phyloP scores from a whole-genome alignment of 2,888 invertebrate genomes.

The Chesias legatella region DNA sequence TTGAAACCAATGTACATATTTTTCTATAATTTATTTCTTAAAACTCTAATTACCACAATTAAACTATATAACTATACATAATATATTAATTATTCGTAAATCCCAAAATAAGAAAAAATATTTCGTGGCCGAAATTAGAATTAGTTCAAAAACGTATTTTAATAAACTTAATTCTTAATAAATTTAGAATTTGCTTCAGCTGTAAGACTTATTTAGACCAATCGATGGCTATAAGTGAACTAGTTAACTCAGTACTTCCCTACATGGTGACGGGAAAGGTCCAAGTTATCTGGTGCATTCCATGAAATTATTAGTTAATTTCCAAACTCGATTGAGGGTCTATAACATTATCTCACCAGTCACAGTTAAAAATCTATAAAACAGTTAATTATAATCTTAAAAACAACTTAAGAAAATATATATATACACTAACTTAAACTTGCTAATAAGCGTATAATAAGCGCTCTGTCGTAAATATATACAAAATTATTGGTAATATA shows the following conservation, averaged over 20 bases:
- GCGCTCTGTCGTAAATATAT: slow-evolving; percentile 1
- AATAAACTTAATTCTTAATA: no score
- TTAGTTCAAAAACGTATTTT: neutral
- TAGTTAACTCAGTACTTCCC: no score
- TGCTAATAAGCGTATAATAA: slow-evolving; percentile 26
- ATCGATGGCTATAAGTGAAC: no score
- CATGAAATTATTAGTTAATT: no score
- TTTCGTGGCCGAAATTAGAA: slow-evolving; percentile 21
- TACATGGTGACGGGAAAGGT: no score
- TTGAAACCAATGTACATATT: slow-evolving; percentile 21
- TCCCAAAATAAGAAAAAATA: slow-evolving; percentile 17
- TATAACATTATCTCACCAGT: no score
- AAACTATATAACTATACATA: slow-evolving; percentile 33
- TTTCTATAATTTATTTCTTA: slow-evolving; percentile 46
- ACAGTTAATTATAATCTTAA: neutral
- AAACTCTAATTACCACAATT: slow-evolving; percentile 39
- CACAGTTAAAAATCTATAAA: no score
- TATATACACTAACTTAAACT: slow-evolving; percentile 19
- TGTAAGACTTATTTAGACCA: no score
- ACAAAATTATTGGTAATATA: no score
- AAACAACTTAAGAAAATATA: slow-evolving; percentile 1
- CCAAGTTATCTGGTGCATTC: no score
- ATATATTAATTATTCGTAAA: slow-evolving; percentile 35
- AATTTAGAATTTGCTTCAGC: no score
- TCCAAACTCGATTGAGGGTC: no score